These are phyloP conservation scores for Archegozetes longisetosus DNA, from an alignment of 1,140 invertebrate genomes.

Conservation along the genomic window DNA sequence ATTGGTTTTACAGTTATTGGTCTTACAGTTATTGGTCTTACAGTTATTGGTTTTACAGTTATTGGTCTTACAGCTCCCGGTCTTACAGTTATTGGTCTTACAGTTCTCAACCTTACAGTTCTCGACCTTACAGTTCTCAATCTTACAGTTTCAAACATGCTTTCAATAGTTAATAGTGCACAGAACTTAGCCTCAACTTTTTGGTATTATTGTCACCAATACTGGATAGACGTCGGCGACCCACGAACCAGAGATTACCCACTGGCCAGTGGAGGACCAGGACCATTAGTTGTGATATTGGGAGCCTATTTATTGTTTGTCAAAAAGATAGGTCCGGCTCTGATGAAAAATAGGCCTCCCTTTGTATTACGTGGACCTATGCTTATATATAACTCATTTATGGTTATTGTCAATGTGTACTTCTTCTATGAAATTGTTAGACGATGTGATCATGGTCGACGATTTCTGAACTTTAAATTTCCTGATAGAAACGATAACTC, in stretches of 20 bases:
- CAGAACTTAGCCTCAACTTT: neutral
- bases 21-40: no score
- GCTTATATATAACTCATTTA: constrained; percentile 65
- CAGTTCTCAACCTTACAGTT: no score
- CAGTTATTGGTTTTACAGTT: no score
- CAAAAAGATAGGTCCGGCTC: constrained; percentile 45
- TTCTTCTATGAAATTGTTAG: neutral
- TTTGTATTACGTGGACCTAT: constrained; percentile 57
- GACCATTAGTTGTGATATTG: constrained; percentile 4
- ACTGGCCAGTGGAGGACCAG: constrained; percentile 6
- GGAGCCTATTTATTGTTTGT: constrained; percentile 18
- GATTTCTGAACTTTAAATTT: constrained; percentile 13
- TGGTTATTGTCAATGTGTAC: constrained; percentile 32
- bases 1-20: no score
- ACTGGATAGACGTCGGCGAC: constrained; percentile 12
- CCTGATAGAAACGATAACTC: constrained; percentile 1
- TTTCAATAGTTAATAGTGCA: neutral
- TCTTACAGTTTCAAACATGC: no score
- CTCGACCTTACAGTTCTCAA: no score
- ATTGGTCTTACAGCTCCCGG: no score
- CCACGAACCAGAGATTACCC: constrained; percentile 10
- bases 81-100: no score
- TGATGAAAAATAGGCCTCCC: constrained; percentile 63
- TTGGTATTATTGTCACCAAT: constrained; percentile 8
- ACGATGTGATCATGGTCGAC: neutral